Evolutionary conservation across 2,797 vertebrate species (phyloP), one percentile per base, ranked within the genome.

Genomic region (Oreochromis mossambicus): DNA sequence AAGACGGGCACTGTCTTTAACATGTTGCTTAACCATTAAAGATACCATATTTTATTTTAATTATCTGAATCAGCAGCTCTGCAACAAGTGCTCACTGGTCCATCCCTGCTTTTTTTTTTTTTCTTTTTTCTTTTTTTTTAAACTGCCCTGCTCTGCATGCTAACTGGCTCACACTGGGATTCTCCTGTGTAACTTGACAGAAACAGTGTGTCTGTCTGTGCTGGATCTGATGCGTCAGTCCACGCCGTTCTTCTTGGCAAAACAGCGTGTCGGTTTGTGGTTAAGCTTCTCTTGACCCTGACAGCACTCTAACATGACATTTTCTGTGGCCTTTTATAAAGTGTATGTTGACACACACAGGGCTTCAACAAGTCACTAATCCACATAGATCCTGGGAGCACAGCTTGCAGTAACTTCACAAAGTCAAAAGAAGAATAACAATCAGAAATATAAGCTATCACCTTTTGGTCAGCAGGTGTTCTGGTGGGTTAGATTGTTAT

Each of bases 11-110:
- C 43, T 19, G 50, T 38, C 24, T 38, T 11, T 6, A 76, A 63
- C 77, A 34, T 41, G 46, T 58, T 7, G 4, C 32, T 56, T 36
- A 52, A 12, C 48, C 73, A 6, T 73, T 81, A 55, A 82, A 75
- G 34, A 83, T 73, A 38, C 1, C 1, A 34, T 50, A 38, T 81
- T 79, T 87, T 1, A 19, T 86, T 83, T 79, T 38, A 29, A 21
- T 80, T 50, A 2, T 77, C 48, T 85, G 70, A 86, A n/a, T 80
- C 82, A 83, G 58, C 85, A 51, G 79, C 61, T 80, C 81, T 77
- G 68, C 50, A 83, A 32, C 77, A 85, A 80, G 82, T 17, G 73
- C 46, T 11, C 75, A 68, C 9, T 70, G 14, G 1, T 51, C 19
- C 32, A n/a, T 56, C 75, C 56, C 81, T 61, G 56, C 68, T 61